phyloP scores from a whole-genome alignment of 2,888 invertebrate species.

The Julus scanicus region DNA sequence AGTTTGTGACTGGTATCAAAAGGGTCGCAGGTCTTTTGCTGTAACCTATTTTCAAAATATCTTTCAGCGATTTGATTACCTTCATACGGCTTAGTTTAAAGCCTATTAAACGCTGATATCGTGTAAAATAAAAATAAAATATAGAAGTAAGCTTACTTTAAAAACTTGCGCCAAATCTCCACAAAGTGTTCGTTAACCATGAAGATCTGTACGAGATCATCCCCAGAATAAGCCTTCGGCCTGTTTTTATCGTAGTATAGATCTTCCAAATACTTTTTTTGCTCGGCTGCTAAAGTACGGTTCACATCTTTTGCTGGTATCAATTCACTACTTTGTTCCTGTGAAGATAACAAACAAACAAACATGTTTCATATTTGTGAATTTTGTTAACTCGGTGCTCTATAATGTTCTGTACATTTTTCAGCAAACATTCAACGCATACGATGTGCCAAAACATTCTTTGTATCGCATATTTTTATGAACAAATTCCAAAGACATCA shows the following conservation, averaged over 20 bases:
- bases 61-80: too few relatives aligned
- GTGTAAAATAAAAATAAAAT: too few relatives aligned
- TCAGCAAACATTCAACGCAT: too few relatives aligned
- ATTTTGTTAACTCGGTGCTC: background rate
- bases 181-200: slow-evolving; percentile 66
- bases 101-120: too few relatives aligned
- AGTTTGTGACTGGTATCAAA: too few relatives aligned
- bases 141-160: slow-evolving; percentile 64
- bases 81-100: too few relatives aligned
- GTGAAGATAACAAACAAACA: background rate
- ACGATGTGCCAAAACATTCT: too few relatives aligned
- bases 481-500: too few relatives aligned
- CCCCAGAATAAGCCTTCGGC: slow-evolving; percentile 60
- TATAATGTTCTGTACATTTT: background rate
- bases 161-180: slow-evolving; percentile 67
- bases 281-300: slow-evolving; percentile 62
- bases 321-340: slow-evolving; percentile 3
- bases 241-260: slow-evolving; percentile 65
- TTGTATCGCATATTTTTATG: too few relatives aligned
- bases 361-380: background rate
- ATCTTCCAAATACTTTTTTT: slow-evolving; percentile 65
- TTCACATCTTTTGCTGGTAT: slow-evolving; percentile 43
- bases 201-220: slow-evolving; percentile 60
- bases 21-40: too few relatives aligned
- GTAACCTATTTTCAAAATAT: too few relatives aligned